Evolutionary conservation across 2,113 vertebrate genomes (phyloP).

Genomic region (Tychaedon coryphoeus): DNA sequence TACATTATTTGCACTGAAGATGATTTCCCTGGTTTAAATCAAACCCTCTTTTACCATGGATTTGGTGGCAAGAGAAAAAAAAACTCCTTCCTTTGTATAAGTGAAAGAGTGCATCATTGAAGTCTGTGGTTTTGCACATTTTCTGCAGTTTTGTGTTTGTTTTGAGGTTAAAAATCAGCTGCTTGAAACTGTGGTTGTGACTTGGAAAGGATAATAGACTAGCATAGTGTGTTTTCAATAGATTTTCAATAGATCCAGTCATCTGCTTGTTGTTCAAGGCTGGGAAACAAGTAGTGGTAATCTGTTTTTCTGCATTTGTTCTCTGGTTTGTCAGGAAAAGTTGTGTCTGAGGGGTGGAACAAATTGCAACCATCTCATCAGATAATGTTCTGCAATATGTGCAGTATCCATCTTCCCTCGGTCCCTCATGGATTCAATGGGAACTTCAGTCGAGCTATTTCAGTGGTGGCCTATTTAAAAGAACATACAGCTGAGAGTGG

Average conservation of each 20-base stretch:
- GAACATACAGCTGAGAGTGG: background rate
- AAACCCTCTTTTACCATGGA: background rate
- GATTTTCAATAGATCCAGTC: background rate
- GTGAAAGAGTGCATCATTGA: background rate
- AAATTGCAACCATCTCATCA: background rate
- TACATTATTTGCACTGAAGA: background rate
- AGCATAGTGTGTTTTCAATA: background rate
- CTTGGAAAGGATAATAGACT: background rate
- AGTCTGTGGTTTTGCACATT: background rate
- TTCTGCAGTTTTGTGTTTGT: background rate
- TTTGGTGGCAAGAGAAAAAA: fast-evolving
- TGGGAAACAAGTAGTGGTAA: background rate
- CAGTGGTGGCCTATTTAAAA: conserved; percentile 29
- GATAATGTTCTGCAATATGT: background rate
- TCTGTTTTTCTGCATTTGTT: conserved; percentile 6
- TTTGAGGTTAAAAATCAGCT: background rate
- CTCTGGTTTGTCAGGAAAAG: background rate
- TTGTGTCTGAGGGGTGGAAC: background rate
- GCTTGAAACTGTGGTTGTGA: background rate
- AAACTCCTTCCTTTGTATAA: background rate
- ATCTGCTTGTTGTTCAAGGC: background rate
- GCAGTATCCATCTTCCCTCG: background rate
- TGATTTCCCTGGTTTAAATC: background rate
- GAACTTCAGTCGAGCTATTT: conserved; percentile 24
- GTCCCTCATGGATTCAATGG: background rate